These are phyloP conservation scores for Autographa pulchrina DNA, from an alignment of 2,888 invertebrate species.

Conservation along the genomic window DNA sequence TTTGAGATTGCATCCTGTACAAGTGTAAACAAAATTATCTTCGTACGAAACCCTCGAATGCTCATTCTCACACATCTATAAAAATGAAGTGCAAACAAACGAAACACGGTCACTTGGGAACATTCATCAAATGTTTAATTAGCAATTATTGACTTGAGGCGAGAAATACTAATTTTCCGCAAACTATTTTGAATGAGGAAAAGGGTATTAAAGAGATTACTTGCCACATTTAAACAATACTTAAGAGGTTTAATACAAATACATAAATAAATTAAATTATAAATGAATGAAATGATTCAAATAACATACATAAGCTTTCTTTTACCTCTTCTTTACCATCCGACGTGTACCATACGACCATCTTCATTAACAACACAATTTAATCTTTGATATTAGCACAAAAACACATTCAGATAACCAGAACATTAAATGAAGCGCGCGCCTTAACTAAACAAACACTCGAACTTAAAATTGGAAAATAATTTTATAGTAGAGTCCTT, in stretches of 20 bases:
- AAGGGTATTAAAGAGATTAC: conserved; percentile 9
- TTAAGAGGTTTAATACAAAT: conserved; percentile 11
- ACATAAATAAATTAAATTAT: background rate
- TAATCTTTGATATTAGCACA: conserved; percentile 15
- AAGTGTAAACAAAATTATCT: background rate
- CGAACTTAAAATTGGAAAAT: conserved; percentile 36
- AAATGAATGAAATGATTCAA: background rate
- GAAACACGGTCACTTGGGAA: conserved; percentile 50
- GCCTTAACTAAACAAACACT: conserved; percentile 25
- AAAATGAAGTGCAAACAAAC: background rate
- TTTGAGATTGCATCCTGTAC: background rate
- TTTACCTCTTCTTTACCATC: conserved; percentile 57
- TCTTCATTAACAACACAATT: conserved; percentile 39
- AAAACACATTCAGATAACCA: conserved; percentile 15
- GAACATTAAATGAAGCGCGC: conserved; percentile 25
- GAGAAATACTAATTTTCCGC: conserved; percentile 40
- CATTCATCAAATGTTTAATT: conserved; percentile 39
- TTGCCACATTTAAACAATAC: conserved; percentile 9
- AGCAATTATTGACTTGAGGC: conserved; percentile 29
- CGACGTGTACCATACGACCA: conserved; percentile 61
- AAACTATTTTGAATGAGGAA: conserved; percentile 35
- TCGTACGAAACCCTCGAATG: background rate
- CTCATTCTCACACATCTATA: background rate
- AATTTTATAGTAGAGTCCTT: conserved; percentile 38
- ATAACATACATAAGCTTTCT: background rate